Base-by-base conservation (phyloP, 2,113 vertebrate genomes). In the Geococcyx californianus region DNA sequence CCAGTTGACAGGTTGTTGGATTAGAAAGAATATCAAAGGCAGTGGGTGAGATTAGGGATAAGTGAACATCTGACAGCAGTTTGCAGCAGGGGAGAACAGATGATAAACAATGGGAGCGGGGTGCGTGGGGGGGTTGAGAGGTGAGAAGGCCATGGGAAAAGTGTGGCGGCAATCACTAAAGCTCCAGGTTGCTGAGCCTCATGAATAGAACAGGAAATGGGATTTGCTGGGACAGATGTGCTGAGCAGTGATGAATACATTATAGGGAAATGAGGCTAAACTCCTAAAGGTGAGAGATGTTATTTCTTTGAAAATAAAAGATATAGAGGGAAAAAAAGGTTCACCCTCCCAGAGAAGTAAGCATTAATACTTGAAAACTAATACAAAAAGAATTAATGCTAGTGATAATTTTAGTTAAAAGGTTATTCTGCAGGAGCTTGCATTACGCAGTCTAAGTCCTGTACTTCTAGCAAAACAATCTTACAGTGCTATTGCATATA, bases 121-220 rank as follows among this genome's bases (percentile, higher is more conserved):
- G 97, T 78, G 68, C 45, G 31, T 64, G 90, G 86, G 92, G 97
- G 95, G 96, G 94, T 85, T 10, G 84, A 96, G 98, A 97, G 98
- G 97, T 98, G 98, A 98, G 95, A 97, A 98, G 98, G 98, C 97
- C 98, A 98, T 98, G 98, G 98, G 98, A 98, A 98, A 97, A 97
- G 97, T 97, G 97, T 98, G 97, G 96, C 96, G 67, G 94, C 97
- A 97, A 97, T 98, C 96, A 96, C 96, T 96, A 95, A 96, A 97
- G 94, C 97, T 96, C 97, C 97, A 98, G 97, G 97, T 97, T 98
- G 95, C 97, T 94, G 96, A 95, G 93, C 96, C 96, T 97, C 96
- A 96, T 98, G 98, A 98, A 98, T 97, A 97, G 97, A 92, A 97
- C 96, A 98, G 98, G 98, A 98, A 98, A 98, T 98, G 91, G 97